Conservation (phyloP, 1,140 invertebrate genomes). For the Drosophila serrata region DNA sequence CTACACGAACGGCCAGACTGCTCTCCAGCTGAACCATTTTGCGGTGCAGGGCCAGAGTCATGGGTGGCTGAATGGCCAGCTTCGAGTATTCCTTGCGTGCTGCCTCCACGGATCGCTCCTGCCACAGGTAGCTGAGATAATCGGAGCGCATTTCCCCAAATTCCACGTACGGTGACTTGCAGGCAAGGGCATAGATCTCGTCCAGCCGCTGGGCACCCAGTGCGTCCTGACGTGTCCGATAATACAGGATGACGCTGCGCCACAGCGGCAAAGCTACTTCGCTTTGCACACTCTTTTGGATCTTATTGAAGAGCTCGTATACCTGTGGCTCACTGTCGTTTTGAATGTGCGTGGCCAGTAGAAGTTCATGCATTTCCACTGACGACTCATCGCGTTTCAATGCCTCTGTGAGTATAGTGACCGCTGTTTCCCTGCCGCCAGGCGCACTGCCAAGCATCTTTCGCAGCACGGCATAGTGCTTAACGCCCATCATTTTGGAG, state of each 20-base stretch:
- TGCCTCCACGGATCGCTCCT: conserved; percentile 58
- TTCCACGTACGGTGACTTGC: conserved; percentile 54
- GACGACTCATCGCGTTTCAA: conserved; percentile 43
- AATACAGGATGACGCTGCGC: conserved; percentile 65
- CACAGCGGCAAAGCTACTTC: conserved; percentile 50
- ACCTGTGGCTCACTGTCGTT: conserved; percentile 59
- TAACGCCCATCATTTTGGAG: conserved; percentile 62
- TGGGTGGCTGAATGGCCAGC: conserved; percentile 66
- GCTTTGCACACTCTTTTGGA: conserved; percentile 49
- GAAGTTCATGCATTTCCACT: conserved; percentile 66
- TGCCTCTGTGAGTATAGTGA: conserved; percentile 66
- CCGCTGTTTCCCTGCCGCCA: conserved; percentile 41
- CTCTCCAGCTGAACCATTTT: conserved; percentile 70
- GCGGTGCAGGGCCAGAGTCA: conserved; percentile 70
- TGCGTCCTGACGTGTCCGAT: conserved; percentile 48
- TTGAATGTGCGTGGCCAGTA: conserved; percentile 62
- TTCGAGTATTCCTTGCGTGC: conserved; percentile 70
- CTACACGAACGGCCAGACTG: conserved; percentile 42
- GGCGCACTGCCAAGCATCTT: conserved; percentile 61
- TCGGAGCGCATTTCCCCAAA: conserved; percentile 67
- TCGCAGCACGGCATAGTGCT: conserved; percentile 63
- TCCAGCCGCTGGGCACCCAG: conserved; percentile 46
- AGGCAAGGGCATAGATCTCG: conserved; percentile 68
- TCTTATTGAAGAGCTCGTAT: conserved; percentile 58
- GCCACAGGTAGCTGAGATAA: conserved; percentile 70